Conservation (phyloP, 2,113 vertebrate species). For the Orcinus orca region DNA sequence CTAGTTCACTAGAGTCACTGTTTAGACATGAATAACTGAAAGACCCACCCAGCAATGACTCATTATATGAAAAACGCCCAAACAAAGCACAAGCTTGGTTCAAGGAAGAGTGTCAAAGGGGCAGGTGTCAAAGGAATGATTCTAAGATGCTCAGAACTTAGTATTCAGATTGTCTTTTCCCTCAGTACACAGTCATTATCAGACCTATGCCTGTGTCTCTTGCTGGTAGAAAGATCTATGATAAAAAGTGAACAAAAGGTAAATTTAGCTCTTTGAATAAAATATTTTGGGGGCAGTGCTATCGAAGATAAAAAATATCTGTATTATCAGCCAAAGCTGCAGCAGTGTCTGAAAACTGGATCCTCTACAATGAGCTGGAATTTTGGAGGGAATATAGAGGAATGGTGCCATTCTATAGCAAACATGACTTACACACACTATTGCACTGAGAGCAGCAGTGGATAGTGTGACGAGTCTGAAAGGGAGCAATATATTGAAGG, state of each 20-base stretch:
- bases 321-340: background rate
- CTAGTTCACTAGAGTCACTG: background rate
- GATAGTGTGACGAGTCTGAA: background rate
- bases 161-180: background rate
- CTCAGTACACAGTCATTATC: background rate
- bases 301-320: background rate
- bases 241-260: background rate
- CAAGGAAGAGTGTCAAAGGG: background rate
- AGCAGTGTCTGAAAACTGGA: background rate
- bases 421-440: background rate
- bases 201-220: background rate
- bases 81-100: background rate
- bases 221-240: background rate
- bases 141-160: background rate
- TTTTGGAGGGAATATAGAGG: background rate
- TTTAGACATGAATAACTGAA: background rate
- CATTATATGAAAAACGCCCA: background rate
- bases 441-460: rapidly evolving
- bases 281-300: background rate
- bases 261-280: background rate
- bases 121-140: background rate
- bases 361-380: background rate
- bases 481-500: background rate
- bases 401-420: background rate
- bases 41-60: background rate